phyloP scores from a whole-genome alignment of 2,888 invertebrate genomes.

The Acholoe squamosa region DNA sequence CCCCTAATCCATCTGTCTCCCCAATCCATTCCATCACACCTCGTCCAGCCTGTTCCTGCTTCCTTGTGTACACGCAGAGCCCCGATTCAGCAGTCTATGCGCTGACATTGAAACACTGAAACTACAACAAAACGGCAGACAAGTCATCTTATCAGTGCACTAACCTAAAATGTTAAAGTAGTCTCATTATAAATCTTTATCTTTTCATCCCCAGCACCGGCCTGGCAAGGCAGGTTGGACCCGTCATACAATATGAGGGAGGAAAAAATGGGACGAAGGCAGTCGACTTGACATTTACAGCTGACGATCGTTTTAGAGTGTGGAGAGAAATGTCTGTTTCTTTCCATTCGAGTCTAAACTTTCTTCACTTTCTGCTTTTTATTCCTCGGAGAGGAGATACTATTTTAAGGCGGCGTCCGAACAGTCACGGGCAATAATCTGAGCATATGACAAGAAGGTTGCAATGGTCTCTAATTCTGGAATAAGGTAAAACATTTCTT shows the following conservation, averaged over 20 bases:
- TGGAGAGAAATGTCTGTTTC: conserved; percentile 2
- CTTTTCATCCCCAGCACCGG: neutral
- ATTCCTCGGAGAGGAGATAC: too few species aligned
- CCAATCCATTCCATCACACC: too few species aligned
- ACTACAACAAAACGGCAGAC: neutral
- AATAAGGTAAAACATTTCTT: neutral
- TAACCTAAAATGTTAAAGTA: conserved; percentile 21
- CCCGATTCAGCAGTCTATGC: too few species aligned
- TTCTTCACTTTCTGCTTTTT: too few species aligned
- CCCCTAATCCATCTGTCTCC: too few species aligned
- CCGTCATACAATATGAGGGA: neutral
- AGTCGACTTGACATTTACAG: conserved; percentile 24
- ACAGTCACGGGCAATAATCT: neutral
- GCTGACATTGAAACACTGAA: too few species aligned
- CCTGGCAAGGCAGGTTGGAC: neutral
- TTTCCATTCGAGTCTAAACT: neutral
- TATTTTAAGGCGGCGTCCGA: too few species aligned
- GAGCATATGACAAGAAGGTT: neutral
- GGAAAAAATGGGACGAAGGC: neutral
- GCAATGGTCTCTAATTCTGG: neutral
- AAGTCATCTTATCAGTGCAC: neutral
- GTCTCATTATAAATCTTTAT: neutral
- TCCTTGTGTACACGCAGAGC: too few species aligned
- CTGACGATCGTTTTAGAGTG: neutral
- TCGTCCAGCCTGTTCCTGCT: too few species aligned